Evolutionary conservation across 2,888 invertebrate species (phyloP), one percentile per base, ranked within the genome.

Genomic region (Thyatira batis): DNA sequence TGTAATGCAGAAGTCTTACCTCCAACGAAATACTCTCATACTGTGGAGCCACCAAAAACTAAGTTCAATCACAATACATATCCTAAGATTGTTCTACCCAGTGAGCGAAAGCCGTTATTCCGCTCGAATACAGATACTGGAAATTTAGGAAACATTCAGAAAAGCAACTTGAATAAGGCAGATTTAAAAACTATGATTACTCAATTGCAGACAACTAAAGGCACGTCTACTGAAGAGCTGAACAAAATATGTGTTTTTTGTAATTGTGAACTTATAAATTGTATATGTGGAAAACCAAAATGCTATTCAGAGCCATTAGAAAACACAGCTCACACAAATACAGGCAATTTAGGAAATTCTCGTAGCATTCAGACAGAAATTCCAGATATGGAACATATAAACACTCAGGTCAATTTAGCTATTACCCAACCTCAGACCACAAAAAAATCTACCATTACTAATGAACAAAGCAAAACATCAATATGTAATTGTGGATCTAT

Each of bases 81-180:
- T 60, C 89, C 87, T 23, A 83, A 78, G 67, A 62, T 55, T 20
- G 59, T 6, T 39, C 57, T 59, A 57, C 58, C 63, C 1, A 73
- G 72, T 50, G 59, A 69, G n/a, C 69, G 69, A 51, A 83, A 76
- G 49, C 76, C 76, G 1, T 66, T 86, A 11, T 54, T 73, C 13
- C 76, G 86, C 30, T 66, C 76, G 3, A 84, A 84, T 57, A 87
- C 87, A 20, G 85, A 85, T 53, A 71, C 65, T 33, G 73, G 63
- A 13, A 76, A 65, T 52, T 61, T 78, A 27, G 63, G 69, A 50
- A 67, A 61, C 54, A 49, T 55, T 17, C 76, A 76, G 63, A 69
- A 63, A 13, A 68, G 63, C 39, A 51, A 52, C 27, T 10, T 10
- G 3, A 49, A 30, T 11, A 33, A 33, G n/a, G n/a, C 11, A 11